phyloP scores from a whole-genome alignment of 64 coral and sea anemone genomes.

The Catalaphyllia jardinei region DNA sequence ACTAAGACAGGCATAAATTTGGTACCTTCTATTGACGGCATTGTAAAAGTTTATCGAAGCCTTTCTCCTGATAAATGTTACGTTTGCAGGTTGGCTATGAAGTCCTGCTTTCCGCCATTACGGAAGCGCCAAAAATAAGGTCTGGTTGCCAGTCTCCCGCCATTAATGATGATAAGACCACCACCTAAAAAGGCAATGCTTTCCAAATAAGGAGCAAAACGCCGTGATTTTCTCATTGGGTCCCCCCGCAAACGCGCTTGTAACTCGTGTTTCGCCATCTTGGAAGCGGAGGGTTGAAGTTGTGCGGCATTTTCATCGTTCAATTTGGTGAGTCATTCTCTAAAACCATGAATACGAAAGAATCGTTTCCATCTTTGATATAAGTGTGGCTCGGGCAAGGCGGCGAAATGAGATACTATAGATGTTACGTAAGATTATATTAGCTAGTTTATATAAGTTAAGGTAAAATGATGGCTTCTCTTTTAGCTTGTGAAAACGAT shows the following conservation, averaged over 20 bases:
- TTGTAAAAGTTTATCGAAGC: constrained; percentile 25
- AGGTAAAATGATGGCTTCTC: too few species aligned
- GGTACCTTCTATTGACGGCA: constrained; percentile 94
- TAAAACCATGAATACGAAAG: neutral
- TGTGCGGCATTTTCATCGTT: neutral
- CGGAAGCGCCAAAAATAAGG: constrained; percentile 49
- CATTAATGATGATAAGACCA: neutral
- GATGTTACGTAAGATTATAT: too few species aligned
- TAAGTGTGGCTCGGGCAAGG: too few species aligned
- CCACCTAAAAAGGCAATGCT: constrained; percentile 10
- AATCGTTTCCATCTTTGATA: too few species aligned
- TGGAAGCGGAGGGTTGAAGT: neutral
- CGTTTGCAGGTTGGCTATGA: neutral
- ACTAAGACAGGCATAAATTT: neutral
- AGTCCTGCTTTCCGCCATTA: constrained; percentile 17
- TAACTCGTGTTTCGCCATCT: constrained; percentile 74
- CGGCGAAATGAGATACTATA: too few species aligned
- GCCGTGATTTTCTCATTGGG: neutral
- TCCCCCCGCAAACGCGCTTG: constrained; percentile 30
- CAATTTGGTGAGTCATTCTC: constrained; percentile 16
- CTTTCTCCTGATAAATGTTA: neutral
- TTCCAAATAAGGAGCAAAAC: constrained; percentile 49
- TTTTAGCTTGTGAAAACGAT: too few species aligned
- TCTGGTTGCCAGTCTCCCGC: constrained; percentile 7
- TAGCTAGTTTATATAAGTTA: too few species aligned